These are phyloP conservation scores for Corbicula japonica DNA, from an alignment of 2,888 invertebrate species.

Conservation along the genomic window DNA sequence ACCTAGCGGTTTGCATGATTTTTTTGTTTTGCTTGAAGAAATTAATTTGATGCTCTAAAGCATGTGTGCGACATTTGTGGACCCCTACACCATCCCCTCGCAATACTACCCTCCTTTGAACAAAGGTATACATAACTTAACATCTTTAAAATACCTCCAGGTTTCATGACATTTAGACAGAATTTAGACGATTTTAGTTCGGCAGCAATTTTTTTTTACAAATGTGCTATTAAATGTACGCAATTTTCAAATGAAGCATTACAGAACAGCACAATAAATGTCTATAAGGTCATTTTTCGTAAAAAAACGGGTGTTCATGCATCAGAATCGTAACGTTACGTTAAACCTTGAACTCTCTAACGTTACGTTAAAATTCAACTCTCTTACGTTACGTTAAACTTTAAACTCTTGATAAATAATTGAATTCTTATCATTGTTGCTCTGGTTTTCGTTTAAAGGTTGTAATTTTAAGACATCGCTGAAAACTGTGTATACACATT, in stretches of 20 bases:
- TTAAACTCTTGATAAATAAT: background rate
- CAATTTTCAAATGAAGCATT: too few species aligned
- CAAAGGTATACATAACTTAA: background rate
- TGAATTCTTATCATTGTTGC: background rate
- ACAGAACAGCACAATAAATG: too few species aligned
- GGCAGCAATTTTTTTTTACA: too few species aligned
- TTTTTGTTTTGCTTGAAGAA: conserved; percentile 2
- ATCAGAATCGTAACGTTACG: too few species aligned
- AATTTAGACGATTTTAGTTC: background rate
- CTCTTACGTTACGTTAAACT: too few species aligned
- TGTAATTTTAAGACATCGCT: too few species aligned
- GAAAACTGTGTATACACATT: background rate
- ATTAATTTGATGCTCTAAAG: background rate
- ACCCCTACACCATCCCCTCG: background rate
- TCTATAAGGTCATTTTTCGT: too few species aligned
- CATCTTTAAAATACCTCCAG: background rate
- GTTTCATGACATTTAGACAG: background rate
- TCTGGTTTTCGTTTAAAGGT: background rate
- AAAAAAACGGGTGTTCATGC: too few species aligned
- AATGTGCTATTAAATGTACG: too few species aligned
- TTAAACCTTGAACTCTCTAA: too few species aligned
- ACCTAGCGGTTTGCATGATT: conserved; percentile 63
- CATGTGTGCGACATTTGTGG: background rate
- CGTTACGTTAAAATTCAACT: too few species aligned
- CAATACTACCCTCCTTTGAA: background rate